Conservation (phyloP, 2,888 invertebrate species). For the Cheilosia variabilis region DNA sequence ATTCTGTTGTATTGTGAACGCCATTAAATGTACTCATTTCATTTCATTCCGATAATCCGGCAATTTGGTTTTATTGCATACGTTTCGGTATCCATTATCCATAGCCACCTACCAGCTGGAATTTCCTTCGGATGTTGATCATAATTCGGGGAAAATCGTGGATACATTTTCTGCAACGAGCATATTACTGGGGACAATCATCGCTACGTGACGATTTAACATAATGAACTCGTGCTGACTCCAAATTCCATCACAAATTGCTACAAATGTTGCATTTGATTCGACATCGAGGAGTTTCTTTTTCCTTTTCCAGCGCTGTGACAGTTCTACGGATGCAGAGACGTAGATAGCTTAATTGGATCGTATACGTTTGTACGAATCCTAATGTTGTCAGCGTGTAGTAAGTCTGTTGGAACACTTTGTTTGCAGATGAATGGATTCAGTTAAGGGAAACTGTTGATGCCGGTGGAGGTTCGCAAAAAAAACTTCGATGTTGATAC, state of each 20-base stretch:
- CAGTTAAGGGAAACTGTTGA: no score
- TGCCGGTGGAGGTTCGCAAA: no score
- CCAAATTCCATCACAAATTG: neutral
- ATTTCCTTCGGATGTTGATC: neutral
- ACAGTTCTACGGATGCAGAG: neutral
- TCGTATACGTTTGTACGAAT: neutral
- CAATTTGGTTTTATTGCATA: constrained; percentile 1
- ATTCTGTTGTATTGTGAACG: neutral
- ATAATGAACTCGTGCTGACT: neutral
- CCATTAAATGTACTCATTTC: neutral
- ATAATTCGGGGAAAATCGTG: neutral
- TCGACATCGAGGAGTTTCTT: neutral
- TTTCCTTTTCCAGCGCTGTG: neutral
- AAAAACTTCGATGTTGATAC: no score
- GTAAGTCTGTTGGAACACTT: no score
- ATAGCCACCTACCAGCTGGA: neutral
- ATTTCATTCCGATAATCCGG: neutral
- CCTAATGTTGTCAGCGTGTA: no score
- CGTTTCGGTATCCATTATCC: neutral
- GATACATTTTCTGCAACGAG: neutral
- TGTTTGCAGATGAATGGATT: no score
- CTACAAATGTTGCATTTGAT: neutral
- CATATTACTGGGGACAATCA: neutral
- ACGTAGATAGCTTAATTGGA: neutral
- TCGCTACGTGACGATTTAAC: constrained; percentile 8